phyloP scores from a whole-genome alignment of 35 echinoderm and acorn worm species.

The Acanthaster planci region DNA sequence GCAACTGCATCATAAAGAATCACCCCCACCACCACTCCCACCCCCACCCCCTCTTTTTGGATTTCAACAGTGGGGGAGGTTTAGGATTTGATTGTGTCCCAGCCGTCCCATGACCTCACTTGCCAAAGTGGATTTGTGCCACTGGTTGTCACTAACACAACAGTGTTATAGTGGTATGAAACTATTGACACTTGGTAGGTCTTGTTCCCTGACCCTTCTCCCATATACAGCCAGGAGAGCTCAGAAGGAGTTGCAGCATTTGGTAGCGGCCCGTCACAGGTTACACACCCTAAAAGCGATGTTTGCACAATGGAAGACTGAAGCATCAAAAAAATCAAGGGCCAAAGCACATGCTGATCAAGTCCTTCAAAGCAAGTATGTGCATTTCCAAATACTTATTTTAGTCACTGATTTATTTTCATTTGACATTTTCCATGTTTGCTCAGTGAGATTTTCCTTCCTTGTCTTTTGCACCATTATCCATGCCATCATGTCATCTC shows the following conservation, averaged over 20 bases:
- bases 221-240: not conserved
- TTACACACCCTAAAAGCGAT: not conserved
- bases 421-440: too few species aligned
- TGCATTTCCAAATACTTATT: not conserved
- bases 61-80: not conserved
- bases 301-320: not conserved
- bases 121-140: too few species aligned
- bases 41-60: not conserved
- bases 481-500: too few species aligned
- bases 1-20: too few species aligned
- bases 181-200: too few species aligned
- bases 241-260: not conserved
- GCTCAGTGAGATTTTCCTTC: too few species aligned
- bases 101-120: not conserved
- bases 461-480: too few species aligned
- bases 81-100: not conserved
- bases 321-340: not conserved
- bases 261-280: not conserved
- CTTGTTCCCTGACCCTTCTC: not conserved
- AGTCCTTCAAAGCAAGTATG: not conserved
- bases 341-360: not conserved
- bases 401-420: too few species aligned
- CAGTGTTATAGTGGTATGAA: too few species aligned
- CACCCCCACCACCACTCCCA: too few species aligned
- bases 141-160: too few species aligned